These are phyloP conservation scores for Cercocebus atys DNA, from an alignment of 2,113 vertebrate species.

Conservation along the genomic window DNA sequence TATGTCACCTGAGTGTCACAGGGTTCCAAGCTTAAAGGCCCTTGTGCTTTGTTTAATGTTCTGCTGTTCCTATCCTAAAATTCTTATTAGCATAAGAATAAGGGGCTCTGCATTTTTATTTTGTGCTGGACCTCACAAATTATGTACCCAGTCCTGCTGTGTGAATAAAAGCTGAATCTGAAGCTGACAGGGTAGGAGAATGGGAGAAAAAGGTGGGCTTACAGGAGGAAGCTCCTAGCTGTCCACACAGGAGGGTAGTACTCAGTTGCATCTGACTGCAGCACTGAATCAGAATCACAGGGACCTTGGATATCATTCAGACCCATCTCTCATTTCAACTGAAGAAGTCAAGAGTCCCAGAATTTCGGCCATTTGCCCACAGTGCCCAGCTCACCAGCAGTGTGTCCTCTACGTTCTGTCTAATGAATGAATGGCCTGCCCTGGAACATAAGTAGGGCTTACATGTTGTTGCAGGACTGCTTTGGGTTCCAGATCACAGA, in stretches of 20 bases:
- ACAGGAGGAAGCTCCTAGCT: not conserved
- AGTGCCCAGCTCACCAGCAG: accelerated
- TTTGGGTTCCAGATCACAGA: not conserved
- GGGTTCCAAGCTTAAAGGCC: not conserved
- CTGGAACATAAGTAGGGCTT: not conserved
- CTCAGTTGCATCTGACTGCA: not conserved
- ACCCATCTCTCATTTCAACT: not conserved
- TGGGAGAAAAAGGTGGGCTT: not conserved
- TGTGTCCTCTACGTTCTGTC: not conserved
- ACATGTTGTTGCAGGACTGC: not conserved
- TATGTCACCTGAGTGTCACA: not conserved
- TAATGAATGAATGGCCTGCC: not conserved
- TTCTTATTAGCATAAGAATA: not conserved
- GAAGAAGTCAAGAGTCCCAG: not conserved
- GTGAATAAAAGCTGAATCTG: not conserved
- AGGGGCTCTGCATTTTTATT: not conserved
- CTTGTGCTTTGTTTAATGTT: not conserved
- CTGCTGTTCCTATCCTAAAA: not conserved
- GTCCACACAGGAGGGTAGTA: not conserved
- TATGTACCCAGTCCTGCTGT: not conserved
- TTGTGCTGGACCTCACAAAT: not conserved
- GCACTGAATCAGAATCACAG: not conserved
- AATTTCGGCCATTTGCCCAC: not conserved
- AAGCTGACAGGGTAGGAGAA: accelerated
- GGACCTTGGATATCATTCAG: not conserved